Base-by-base conservation (phyloP, 1,140 invertebrate genomes). In the Trichonephila clavata region DNA sequence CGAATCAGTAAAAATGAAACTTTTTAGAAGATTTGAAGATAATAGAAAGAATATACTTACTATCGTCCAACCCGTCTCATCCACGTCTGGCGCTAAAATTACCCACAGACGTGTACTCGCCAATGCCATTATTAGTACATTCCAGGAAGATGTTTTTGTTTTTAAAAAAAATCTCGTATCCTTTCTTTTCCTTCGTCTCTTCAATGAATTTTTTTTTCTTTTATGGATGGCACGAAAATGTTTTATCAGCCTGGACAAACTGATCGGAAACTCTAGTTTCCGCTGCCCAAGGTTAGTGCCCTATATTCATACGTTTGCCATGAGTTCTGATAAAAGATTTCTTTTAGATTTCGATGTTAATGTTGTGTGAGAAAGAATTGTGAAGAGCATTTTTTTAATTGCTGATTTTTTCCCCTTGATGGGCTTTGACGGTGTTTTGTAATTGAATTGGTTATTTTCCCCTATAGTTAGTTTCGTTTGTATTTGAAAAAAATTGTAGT, bases 211-310 rank as follows among this genome's bases (percentile, higher is more conserved):
- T 77, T 71, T 71, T 71, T 77, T 77, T 71, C 32, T 32, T 50
- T 50, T 50, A 1, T 13, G 7, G 27, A 77, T 39, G 71, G 71
- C 71, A 32, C 71, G 3, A 39, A 77, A 77, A 27, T 39, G 18
- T 77, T 27, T 27, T 77, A 83, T 57, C 81, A 59, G 21, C 81
- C 81, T n/a, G 81, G 81, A 83, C 50, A 43, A 43, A 83, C 20
- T 50, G 50, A 24, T 83, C 81, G 81, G 81, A 83, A 83, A 50
- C 8, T 7, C 21, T 5, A 39, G 81, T 59, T 83, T 83, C 81
- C 81, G 10, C 39, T 59, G 10, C 13, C 81, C 81, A 83, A 83
- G 81, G 81, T 83, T 83, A 83, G 43, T 59, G 81, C 21, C 81
- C 81, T 77, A 77, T 16, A 77, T 77, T 77, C 32, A 39, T 32